Conservation (phyloP, 1,140 invertebrate genomes). For the Pogonomyrmex barbatus region DNA sequence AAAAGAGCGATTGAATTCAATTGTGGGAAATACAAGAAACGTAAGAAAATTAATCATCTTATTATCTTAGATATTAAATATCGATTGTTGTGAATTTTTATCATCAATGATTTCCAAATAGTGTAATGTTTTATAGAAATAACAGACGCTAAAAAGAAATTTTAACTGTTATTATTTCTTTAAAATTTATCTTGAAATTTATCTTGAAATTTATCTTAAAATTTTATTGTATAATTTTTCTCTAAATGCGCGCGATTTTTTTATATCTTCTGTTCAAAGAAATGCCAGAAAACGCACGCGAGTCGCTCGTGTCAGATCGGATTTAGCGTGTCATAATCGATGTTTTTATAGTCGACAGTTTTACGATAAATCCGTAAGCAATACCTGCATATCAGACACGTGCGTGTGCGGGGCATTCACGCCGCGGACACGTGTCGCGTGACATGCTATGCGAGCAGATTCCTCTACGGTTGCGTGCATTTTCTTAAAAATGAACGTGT, state of each 20-base stretch:
- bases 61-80: neutral
- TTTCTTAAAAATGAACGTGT: conserved; percentile 17
- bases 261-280: neutral
- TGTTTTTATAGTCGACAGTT: conserved; percentile 6
- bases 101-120: neutral
- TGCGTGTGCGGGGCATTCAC: conserved; percentile 13
- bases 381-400: conserved; percentile 13
- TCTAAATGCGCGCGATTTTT: neutral
- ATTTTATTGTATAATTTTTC: no score
- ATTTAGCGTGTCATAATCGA: neutral
- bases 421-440: neutral
- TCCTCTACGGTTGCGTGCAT: neutral
- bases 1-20: neutral
- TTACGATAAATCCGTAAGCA: conserved; percentile 3
- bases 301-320: neutral
- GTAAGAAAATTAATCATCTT: neutral
- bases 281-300: neutral
- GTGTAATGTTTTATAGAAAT: neutral
- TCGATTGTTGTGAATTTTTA: neutral
- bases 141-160: neutral
- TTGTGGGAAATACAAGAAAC: neutral
- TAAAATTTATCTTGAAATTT: no score
- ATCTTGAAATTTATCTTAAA: no score
- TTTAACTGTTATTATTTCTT: no score
- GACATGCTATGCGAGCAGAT: neutral